Evolutionary conservation across 2,888 invertebrate genomes (phyloP).

Genomic region (Mycalesis mineus): DNA sequence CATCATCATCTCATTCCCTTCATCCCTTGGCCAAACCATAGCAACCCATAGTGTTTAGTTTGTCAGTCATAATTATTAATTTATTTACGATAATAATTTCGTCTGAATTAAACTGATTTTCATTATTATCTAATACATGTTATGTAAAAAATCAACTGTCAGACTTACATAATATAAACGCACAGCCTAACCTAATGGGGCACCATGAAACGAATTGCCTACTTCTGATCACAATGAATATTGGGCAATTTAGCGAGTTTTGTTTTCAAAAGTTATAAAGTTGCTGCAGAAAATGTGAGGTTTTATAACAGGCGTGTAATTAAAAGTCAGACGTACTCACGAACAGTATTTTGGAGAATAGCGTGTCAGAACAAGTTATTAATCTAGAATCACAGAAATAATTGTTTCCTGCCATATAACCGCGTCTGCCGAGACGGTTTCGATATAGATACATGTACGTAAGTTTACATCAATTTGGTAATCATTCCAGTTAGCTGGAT

Average conservation of each 20-base stretch:
- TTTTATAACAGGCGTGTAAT: conserved; percentile 28
- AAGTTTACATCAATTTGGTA: neutral
- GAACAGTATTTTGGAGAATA: conserved; percentile 24
- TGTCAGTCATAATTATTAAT: no score
- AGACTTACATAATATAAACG: no score
- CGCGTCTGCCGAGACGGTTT: conserved; percentile 8
- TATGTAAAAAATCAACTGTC: no score
- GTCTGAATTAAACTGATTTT: no score
- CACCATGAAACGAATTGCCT: neutral
- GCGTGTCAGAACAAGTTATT: conserved; percentile 33
- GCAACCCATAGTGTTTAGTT: no score
- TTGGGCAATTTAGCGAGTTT: neutral
- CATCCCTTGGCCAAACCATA: no score
- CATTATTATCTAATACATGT: no score
- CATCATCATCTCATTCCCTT: no score
- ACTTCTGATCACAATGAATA: neutral
- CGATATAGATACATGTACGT: neutral
- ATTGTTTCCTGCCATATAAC: conserved; percentile 30
- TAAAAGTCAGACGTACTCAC: conserved; percentile 28
- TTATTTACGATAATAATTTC: no score
- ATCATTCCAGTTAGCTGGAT: neutral
- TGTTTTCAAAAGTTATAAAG: neutral
- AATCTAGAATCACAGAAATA: conserved; percentile 28
- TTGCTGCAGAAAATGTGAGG: conserved; percentile 2
- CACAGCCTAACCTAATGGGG: no score